Percentiles rank a stretch among this genome's conserved stretches.
Evolutionary conservation across 2,797 vertebrate species (phyloP).

Genomic region (Hoplostethus atlanticus): DNA sequence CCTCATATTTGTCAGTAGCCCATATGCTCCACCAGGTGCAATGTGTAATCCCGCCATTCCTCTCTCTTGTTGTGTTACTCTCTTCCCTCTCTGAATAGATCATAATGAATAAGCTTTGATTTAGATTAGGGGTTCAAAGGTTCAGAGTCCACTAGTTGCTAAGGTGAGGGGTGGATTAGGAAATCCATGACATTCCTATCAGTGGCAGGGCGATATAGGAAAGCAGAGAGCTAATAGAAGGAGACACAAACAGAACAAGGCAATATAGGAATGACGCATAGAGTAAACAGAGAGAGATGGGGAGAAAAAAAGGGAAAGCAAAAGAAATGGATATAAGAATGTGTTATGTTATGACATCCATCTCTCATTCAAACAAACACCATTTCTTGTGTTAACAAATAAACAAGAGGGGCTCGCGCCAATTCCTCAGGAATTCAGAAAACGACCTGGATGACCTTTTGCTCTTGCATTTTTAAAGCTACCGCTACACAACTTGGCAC

Average conservation of each 20-base stretch:
- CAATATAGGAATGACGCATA: neutral
- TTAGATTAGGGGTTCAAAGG: neutral
- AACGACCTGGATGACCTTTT: no score
- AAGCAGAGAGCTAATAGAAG: neutral
- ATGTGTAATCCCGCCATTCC: neutral
- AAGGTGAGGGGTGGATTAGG: neutral
- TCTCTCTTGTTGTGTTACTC: neutral
- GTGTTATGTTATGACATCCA: neutral
- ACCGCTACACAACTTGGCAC: no score
- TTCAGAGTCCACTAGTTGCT: neutral
- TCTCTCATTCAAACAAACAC: neutral
- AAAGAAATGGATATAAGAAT: neutral
- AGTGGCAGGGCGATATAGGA: neutral
- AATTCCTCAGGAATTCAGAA: neutral
- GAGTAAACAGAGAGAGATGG: neutral
- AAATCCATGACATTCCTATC: neutral
- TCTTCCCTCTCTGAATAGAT: constrained; percentile 23
- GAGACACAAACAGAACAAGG: neutral
- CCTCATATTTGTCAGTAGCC: constrained; percentile 27
- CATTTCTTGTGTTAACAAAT: neutral
- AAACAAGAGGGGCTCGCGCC: neutral
- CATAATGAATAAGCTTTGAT: constrained; percentile 47
- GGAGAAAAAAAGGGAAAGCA: neutral
- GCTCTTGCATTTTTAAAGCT: no score
- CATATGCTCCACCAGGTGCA: constrained; percentile 44